Conservation (phyloP, 2,797 vertebrate genomes). For the Sardinella longiceps region DNA sequence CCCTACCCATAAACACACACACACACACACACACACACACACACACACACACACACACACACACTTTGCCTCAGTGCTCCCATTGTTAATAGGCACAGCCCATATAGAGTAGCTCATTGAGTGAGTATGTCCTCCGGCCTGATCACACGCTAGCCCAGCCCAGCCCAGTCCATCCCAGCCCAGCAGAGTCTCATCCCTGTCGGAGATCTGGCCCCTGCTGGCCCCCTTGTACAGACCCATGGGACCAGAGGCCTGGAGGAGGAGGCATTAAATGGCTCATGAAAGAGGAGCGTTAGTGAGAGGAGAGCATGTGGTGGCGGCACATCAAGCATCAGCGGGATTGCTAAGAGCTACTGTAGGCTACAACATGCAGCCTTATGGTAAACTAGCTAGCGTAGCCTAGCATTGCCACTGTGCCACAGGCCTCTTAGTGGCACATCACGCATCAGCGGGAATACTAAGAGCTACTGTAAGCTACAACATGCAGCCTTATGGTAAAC, state of each 20-base stretch:
- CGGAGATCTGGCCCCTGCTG: neutral
- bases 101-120: slow-evolving; percentile 42
- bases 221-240: neutral
- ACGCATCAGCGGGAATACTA: too few species aligned
- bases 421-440: too few species aligned
- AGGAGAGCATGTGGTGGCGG: too few species aligned
- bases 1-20: neutral
- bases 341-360: too few species aligned
- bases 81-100: slow-evolving; percentile 1
- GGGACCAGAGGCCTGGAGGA: slow-evolving; percentile 5
- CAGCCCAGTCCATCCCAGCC: slow-evolving; percentile 22
- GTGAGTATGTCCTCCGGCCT: slow-evolving; percentile 25
- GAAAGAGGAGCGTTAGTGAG: too few species aligned
- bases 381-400: too few species aligned
- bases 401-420: too few species aligned
- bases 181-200: neutral
- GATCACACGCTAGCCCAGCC: slow-evolving; percentile 44
- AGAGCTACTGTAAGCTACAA: too few species aligned
- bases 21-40: neutral
- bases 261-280: slow-evolving; percentile 29
- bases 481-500: too few species aligned
- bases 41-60: neutral
- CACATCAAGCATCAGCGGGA: neutral
- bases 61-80: slow-evolving; percentile 12
- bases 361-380: too few species aligned